Base-by-base conservation (phyloP, 2,797 vertebrate species). In the Hafferia zeledoni region DNA sequence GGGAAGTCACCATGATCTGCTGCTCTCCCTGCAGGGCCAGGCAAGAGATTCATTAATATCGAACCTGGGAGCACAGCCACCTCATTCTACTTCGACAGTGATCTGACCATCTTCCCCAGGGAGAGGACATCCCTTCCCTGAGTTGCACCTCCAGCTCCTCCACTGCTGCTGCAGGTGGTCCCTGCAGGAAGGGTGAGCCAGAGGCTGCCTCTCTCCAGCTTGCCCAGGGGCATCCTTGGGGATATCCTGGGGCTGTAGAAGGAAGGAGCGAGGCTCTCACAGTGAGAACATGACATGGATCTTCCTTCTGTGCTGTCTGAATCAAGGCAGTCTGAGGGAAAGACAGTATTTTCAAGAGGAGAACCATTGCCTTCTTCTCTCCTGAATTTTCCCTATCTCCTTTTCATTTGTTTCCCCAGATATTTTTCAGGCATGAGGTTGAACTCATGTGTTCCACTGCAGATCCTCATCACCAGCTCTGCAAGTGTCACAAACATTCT, bases 1-100 rank as follows among this genome's bases (percentile, higher is more conserved):
- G 24, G 49, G 2, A 20, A 19, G 35, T 20, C 56, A 9, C 23
- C 46, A 0, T 0, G 5, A 4, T 11, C 72, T 52, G 30, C 41
- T 53, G 8, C 49, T 63, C 43, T 15, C 43, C 8, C 76, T 23
- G 5, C 5, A 0, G 3, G n/a, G 25, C 69, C 5, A 4, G 46
- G 39, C 55, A 19, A 50, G 64, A 22, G 39, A 53, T 72, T 89
- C 81, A 22, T 89, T 89, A 75, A 30, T 69, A 70, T n/a, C 46
- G 3, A 39, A 56, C 47, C 63, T 5, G 5, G 63, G 23, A 50
- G 72, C 5, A 9, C 59, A 44, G 17, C 4, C 10, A 2, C 55
- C 50, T 3, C 2, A 0, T 13, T 19, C 3, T 77, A 46, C 67
- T 52, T 15, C 3, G n/a, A 2, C 50, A 46, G 63, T 9, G 46